phyloP scores from a whole-genome alignment of 1,140 invertebrate genomes.

The Oscheius sp. region DNA sequence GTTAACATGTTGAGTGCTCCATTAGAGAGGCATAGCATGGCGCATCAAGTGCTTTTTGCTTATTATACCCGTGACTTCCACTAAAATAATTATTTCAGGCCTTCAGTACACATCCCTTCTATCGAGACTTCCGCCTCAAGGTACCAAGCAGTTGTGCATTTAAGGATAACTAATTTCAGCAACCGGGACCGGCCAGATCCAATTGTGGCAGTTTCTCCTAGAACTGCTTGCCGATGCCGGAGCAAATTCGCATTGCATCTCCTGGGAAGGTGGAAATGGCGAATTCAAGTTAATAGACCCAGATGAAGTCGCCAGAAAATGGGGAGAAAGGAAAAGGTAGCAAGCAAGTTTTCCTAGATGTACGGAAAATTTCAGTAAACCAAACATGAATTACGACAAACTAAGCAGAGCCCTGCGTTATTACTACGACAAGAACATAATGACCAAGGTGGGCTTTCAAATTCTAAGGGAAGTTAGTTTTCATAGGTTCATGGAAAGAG shows the following conservation, averaged over 20 bases:
- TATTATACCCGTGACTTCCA: conserved; percentile 24
- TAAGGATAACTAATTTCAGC: conserved; percentile 13
- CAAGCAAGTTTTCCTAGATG: neutral
- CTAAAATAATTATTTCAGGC: conserved; percentile 8
- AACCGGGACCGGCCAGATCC: conserved; percentile 77
- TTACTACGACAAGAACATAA: conserved; percentile 96
- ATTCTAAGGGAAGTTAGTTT: neutral
- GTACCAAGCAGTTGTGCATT: conserved; percentile 5
- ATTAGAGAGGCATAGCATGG: too few relatives aligned
- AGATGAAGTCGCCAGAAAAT: conserved; percentile 90
- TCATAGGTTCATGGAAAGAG: conserved; percentile 76
- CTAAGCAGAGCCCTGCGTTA: conserved; percentile 92
- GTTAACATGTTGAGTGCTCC: too few relatives aligned
- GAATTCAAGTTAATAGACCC: conserved; percentile 80
- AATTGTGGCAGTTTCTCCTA: conserved; percentile 96
- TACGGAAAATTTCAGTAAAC: conserved; percentile 77
- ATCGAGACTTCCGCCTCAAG: conserved; percentile 19
- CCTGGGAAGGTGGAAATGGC: conserved; percentile 78
- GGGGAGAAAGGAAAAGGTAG: conserved; percentile 87
- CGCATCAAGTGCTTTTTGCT: neutral
- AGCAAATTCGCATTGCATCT: conserved; percentile 80
- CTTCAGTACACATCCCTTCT: conserved; percentile 33
- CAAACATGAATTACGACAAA: conserved; percentile 99
- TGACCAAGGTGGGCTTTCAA: conserved; percentile 76
- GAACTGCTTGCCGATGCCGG: conserved; percentile 85